Base-by-base conservation (phyloP, 2,888 invertebrate species). In the Scaptomyza caliginosa region DNA sequence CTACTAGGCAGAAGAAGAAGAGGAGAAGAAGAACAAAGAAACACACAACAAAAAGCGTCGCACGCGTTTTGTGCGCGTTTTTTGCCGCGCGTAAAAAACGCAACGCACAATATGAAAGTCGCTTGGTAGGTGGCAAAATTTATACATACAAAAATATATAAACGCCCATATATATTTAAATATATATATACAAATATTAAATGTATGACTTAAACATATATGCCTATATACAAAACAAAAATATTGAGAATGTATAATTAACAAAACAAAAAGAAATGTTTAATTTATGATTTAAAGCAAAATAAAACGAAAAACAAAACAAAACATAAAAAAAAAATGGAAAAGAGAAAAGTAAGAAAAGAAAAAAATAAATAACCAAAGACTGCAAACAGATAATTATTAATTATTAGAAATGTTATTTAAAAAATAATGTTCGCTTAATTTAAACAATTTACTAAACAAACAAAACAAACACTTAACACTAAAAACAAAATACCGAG, bases 381-480 rank as follows among this genome's bases (percentile, higher is more conserved):
- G 91, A 91, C 92, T 91, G 92, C 92, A 91, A 90, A 91, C 91
- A 91, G 90, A 91, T 92, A 91, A 91, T 91, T 91, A 91, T 91
- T 91, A 91, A 90, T 90, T 90, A 89, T 90, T 91, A 91, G 90
- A 90, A 89, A 90, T 90, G 88, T 91, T 90, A 90, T 89, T 84
- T 86, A 87, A 86, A 87, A 77, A 83, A 88, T 87, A 83, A 88
- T 88, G 88, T 86, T 83, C 82, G 79, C 75, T 76, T 84, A 88
- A 88, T 74, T 75, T 67, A 64, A 78, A 57, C 26, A 50, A 40
- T 54, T 50, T 30, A 52, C 34, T 23, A 26, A 52, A 24, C 34
- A 46, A 52, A 63, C 26, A 46, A 57, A 51, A 58, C n/a, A 24
- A 40, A 30, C 1, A 38, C 38, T 38, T 6, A 38, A 17, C 8